Evolutionary conservation across 2,113 vertebrate species (phyloP), one percentile per base, ranked within the genome.

Genomic region (Corythoichthys haematopterus): DNA sequence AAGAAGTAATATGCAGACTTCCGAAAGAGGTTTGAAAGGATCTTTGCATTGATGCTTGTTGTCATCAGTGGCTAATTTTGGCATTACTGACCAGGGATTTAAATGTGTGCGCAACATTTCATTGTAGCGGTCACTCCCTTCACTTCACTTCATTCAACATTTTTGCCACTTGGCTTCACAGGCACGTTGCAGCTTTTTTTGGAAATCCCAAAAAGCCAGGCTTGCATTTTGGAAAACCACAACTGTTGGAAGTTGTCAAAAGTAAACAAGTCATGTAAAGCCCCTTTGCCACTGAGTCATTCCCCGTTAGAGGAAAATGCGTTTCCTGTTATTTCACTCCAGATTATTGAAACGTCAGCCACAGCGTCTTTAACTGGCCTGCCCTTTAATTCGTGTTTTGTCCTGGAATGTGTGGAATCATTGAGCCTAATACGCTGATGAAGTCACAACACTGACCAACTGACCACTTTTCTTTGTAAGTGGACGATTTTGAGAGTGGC

Each of bases 351-450:
- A 62, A 46, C 40, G 2, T n/a, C 6, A 46, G n/a, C 8, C 16
- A n/a, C 16, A 46, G 60, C 2, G 3, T 33, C 45, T 56, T 64
- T 64, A 43, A 15, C 15, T n/a, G 46, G 33, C 12, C 5, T 38
- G 37, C 20, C 6, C 6, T 35, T 45, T 62, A 20, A 62, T 66
- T 35, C 3, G 60, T 16, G 38, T 33, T 47, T 35, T 56, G 12
- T 37, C 1, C 33, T 15, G 28, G 61, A 64, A 64, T 64, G 66
- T 48, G 38, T 61, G 60, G 35, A 68, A 60, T 64, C 60, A 36
- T 65, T 69, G 48, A 10, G 53, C 20, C 28, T 4, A 8, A 48
- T 58, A 70, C 63, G 62, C 62, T 58, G 67, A 61, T 70, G 64
- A 64, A 59, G 46, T 47, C 58, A 65, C 16, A 56, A 16, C 10